Base-by-base conservation (phyloP, 2,888 invertebrate genomes). In the Drosophila tanythrix region DNA sequence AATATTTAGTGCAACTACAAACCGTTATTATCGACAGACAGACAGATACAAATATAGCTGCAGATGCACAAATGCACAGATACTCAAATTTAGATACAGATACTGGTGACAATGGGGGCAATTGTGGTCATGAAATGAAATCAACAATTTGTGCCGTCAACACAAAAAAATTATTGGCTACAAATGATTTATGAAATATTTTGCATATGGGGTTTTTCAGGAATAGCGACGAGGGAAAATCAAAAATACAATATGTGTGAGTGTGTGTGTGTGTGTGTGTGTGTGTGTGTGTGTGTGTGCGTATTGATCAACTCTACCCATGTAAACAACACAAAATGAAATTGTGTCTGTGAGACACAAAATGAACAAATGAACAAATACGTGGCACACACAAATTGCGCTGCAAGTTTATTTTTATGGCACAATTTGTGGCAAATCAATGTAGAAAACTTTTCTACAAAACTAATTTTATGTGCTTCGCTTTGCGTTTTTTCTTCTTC, bases 361-460 rank as follows among this genome's bases (percentile, higher is more conserved):
- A 25, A 46, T 25, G 46, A 25, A 46, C 46, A 46, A 68, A 71
- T 76, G 67, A 69, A 58, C 40, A 65, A 66, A 69, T 56, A 53
- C 15, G 46, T 52, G 53, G 43, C 15, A 25, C 46, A 46, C 57
- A 69, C 59, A 51, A 73, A 72, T 72, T 69, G 62, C 56, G 59
- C 36, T 66, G 70, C 58, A 36, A 66, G 75, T 75, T 72, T 72
- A 62, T 76, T 75, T 76, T 48, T 63, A 75, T 75, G 76, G 61
- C 76, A 77, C 88, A 86, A 83, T 79, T 83, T 88, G 86, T 80
- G 88, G 88, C 86, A 88, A 88, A 88, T 87, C 86, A 87, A 87
- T 87, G 83, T 65, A 55, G 31, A 31, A 78, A 82, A 66, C 40
- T 71, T 69, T 60, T 74, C 56, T 10, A 67, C 52, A 67, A 67